These are phyloP conservation scores for Holothuria leucospilota DNA, from an alignment of 53 echinoderm and acorn worm species.

Conservation along the genomic window DNA sequence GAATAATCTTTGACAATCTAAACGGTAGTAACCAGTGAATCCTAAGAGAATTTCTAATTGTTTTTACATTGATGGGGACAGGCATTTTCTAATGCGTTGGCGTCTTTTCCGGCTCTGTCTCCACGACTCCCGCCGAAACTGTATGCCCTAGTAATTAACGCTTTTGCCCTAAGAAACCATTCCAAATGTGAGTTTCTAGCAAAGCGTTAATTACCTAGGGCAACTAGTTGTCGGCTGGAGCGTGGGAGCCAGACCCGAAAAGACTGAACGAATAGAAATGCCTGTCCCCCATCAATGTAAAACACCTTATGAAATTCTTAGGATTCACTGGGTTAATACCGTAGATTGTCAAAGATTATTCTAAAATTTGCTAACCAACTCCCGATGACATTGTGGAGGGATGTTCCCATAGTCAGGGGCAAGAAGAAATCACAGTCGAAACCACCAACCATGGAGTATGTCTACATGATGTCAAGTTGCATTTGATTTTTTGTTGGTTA, in stretches of 20 bases:
- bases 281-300: neutral
- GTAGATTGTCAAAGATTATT: neutral
- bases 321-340: slow-evolving; percentile 24
- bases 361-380: slow-evolving; percentile 9
- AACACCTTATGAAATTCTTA: neutral
- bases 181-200: slow-evolving; percentile 25
- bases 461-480: neutral
- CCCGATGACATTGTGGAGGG: slow-evolving; percentile 4
- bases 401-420: neutral
- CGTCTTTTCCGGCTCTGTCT: slow-evolving; percentile 36
- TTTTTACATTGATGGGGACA: neutral
- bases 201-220: slow-evolving; percentile 46
- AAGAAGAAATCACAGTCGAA: neutral
- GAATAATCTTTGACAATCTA: neutral
- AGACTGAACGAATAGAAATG: neutral
- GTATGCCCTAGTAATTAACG: slow-evolving; percentile 55
- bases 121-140: slow-evolving; percentile 24
- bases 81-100: neutral
- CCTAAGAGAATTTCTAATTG: slow-evolving; percentile 21
- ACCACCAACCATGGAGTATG: neutral
- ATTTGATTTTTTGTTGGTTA: too few relatives aligned
- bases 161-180: neutral
- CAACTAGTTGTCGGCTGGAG: slow-evolving; percentile 38
- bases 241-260: slow-evolving; percentile 36
- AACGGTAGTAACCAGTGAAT: slow-evolving; percentile 8